phyloP scores from a whole-genome alignment of 2,888 invertebrate species.

The Acrocyrtus sp. region DNA sequence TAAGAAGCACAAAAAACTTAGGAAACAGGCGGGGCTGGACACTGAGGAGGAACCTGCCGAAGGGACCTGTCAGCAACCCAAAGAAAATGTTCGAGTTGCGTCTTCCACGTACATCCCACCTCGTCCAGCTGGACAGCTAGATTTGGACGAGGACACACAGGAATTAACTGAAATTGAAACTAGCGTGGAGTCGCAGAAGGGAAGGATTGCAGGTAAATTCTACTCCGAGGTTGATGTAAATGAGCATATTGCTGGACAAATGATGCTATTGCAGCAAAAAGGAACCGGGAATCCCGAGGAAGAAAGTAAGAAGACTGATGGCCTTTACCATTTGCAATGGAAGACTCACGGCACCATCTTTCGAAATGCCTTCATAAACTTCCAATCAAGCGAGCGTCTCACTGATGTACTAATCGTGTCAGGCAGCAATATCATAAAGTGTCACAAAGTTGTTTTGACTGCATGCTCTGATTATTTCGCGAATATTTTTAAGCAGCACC shows the following conservation, averaged over 20 bases:
- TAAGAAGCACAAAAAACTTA: not conserved
- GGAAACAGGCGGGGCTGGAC: not conserved
- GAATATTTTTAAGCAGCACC: not conserved
- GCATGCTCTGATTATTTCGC: constrained; percentile 12
- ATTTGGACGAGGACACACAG: not conserved
- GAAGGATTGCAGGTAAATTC: not conserved
- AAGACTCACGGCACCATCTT: not conserved
- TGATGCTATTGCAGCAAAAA: not conserved
- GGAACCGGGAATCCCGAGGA: not conserved
- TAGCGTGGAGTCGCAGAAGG: not conserved
- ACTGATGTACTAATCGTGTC: constrained; percentile 10
- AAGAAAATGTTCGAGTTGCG: no score
- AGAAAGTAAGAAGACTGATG: no score
- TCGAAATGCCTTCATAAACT: not conserved
- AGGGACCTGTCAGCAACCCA: no score
- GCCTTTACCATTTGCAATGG: no score
- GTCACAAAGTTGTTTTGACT: constrained; percentile 11
- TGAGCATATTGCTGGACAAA: not conserved
- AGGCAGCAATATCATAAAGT: constrained; percentile 1
- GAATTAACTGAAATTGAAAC: not conserved
- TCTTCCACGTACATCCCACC: not conserved
- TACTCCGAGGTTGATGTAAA: not conserved
- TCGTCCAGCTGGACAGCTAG: not conserved
- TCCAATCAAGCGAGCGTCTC: not conserved
- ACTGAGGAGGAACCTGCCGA: no score